These are phyloP conservation scores for Notoglanidium macrostoma DNA, from an alignment of 2,797 vertebrate genomes.

Conservation along the genomic window DNA sequence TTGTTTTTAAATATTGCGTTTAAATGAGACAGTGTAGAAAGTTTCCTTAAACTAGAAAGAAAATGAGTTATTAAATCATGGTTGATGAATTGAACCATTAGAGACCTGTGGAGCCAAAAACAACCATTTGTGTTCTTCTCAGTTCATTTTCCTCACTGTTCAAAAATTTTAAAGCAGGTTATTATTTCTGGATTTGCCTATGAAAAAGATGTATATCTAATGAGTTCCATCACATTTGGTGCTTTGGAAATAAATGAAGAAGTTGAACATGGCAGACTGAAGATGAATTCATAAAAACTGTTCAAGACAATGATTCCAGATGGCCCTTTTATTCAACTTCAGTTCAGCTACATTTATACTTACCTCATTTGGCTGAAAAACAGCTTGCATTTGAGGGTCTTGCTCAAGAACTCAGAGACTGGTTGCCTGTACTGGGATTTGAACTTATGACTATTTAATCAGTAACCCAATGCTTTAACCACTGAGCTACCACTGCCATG, in stretches of 20 bases:
- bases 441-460: neutral
- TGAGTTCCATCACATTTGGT: neutral
- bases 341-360: neutral
- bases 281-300: neutral
- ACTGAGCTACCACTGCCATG: neutral
- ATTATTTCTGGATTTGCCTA: constrained; percentile 19
- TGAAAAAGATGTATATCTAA: constrained; percentile 3
- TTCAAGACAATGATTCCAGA: constrained; percentile 2
- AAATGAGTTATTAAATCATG: constrained; percentile 11
- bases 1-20: constrained; percentile 32
- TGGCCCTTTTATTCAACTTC: neutral
- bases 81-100: constrained; percentile 25
- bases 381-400: neutral
- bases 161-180: neutral
- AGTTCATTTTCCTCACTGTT: constrained; percentile 5
- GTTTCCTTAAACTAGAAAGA: neutral
- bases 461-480: neutral
- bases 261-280: neutral
- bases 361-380: neutral
- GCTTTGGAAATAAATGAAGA: neutral
- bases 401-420: neutral
- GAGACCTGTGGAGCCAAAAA: constrained; percentile 25
- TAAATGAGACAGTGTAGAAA: constrained; percentile 13
- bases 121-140: constrained; percentile 13
- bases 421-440: neutral